Evolutionary conservation across 2,113 vertebrate species (phyloP).

Genomic region (Ibidorhyncha struthersii): DNA sequence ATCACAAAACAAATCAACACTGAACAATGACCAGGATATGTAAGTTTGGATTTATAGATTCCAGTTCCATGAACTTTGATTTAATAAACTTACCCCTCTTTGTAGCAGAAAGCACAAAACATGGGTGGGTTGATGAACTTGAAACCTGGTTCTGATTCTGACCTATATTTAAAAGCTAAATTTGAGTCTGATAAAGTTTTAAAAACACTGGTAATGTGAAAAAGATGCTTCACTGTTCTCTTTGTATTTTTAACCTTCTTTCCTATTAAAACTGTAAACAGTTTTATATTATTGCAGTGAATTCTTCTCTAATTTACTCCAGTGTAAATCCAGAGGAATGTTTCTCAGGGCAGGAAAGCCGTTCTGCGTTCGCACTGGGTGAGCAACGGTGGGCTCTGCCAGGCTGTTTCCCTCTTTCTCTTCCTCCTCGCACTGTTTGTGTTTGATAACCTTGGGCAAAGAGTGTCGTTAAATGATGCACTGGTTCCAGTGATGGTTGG

Average conservation of each 20-base stretch:
- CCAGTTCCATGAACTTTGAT: slow-evolving; percentile 36
- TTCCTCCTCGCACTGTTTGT: not conserved
- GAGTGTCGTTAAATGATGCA: not conserved
- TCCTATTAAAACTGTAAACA: slow-evolving; percentile 52
- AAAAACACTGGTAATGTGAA: slow-evolving; percentile 34
- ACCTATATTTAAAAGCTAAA: slow-evolving; percentile 30
- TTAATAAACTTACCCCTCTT: not conserved
- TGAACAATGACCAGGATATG: not conserved
- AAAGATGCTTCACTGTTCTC: slow-evolving; percentile 43
- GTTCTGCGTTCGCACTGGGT: not conserved
- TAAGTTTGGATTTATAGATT: slow-evolving; percentile 31
- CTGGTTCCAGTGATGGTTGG: not conserved
- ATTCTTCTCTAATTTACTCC: slow-evolving; percentile 57
- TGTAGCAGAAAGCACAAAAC: slow-evolving; percentile 7
- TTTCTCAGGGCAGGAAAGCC: not conserved
- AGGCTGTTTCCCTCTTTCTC: not conserved
- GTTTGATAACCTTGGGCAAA: not conserved
- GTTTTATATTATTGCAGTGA: slow-evolving; percentile 38
- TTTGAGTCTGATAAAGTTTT: slow-evolving; percentile 51
- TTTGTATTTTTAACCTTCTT: slow-evolving; percentile 46
- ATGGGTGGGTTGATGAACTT: not conserved
- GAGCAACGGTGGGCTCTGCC: rapidly evolving
- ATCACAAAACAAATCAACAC: not conserved
- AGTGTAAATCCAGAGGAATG: slow-evolving; percentile 43
- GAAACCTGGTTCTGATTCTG: slow-evolving; percentile 51